These are phyloP conservation scores for Cancer borealis DNA, from an alignment of 2,888 invertebrate genomes.

Conservation along the genomic window DNA sequence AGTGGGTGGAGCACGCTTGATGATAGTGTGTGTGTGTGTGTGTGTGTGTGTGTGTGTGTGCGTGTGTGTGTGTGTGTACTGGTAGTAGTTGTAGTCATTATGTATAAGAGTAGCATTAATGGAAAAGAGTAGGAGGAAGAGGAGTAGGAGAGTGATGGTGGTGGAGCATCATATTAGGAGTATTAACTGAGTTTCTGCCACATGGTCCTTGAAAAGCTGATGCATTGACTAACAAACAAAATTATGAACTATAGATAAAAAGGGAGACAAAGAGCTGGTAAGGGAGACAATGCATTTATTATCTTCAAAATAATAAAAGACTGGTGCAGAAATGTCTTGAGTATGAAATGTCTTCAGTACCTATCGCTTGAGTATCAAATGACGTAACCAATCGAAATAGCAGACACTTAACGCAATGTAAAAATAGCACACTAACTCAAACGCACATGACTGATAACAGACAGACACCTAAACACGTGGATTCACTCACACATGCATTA, in stretches of 20 bases:
- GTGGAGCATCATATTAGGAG: neutral
- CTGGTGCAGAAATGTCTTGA: neutral
- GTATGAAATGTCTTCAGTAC: too few relatives aligned
- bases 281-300: too few relatives aligned
- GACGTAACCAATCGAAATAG: neutral
- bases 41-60: constrained; percentile 42
- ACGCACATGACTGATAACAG: neutral
- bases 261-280: neutral
- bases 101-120: neutral
- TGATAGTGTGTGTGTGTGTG: constrained; percentile 15
- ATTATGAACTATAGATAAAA: neutral
- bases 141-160: neutral
- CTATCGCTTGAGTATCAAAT: too few relatives aligned
- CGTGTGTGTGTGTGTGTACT: constrained; percentile 42
- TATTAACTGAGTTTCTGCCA: too few relatives aligned
- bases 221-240: too few relatives aligned
- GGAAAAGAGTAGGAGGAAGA: neutral
- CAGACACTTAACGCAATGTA: neutral
- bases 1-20: constrained; percentile 4
- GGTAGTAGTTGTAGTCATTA: neutral
- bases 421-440: neutral
- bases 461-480: neutral
- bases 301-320: neutral
- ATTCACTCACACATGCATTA: neutral
- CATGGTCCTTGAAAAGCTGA: too few relatives aligned